Evolutionary conservation across 2,888 invertebrate genomes (phyloP).

Genomic region (Orthosia gracilis): DNA sequence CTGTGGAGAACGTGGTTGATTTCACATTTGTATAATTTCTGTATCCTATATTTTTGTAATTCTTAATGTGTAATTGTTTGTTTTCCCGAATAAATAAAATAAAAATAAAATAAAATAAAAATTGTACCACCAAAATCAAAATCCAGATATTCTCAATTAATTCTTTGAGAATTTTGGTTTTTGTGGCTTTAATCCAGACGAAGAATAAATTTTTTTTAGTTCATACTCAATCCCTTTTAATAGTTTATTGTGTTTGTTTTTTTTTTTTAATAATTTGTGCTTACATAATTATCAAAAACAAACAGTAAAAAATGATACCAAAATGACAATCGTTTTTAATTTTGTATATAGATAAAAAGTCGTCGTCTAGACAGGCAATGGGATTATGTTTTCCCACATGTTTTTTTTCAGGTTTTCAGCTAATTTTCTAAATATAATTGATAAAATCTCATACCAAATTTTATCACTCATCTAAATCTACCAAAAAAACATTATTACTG

Average conservation of each 20-base stretch:
- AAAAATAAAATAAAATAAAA: no score
- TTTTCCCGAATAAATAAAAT: no score
- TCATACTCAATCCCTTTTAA: conserved; percentile 9
- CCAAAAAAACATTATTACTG: no score
- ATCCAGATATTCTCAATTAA: conserved; percentile 22
- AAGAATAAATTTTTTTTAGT: conserved; percentile 3
- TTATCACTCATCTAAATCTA: no score
- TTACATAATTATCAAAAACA: not conserved
- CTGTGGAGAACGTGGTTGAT: no score
- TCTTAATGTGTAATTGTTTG: no score
- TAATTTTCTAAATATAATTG: no score
- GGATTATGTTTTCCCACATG: no score
- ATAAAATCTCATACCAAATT: no score
- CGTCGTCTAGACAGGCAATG: not conserved
- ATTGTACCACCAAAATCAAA: conserved; percentile 47
- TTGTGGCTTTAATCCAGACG: conserved; percentile 1
- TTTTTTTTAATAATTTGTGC: not conserved
- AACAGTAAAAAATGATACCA: conserved; percentile 24
- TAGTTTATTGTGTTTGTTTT: not conserved
- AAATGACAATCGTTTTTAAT: conserved; percentile 26
- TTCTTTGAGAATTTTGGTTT: conserved; percentile 14
- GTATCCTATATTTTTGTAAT: no score
- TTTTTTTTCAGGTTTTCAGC: no score
- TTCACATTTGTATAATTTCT: no score
- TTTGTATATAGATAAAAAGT: conserved; percentile 24